These are phyloP conservation scores for Mayetiola destructor DNA, from an alignment of 2,888 invertebrate genomes.

Conservation along the genomic window DNA sequence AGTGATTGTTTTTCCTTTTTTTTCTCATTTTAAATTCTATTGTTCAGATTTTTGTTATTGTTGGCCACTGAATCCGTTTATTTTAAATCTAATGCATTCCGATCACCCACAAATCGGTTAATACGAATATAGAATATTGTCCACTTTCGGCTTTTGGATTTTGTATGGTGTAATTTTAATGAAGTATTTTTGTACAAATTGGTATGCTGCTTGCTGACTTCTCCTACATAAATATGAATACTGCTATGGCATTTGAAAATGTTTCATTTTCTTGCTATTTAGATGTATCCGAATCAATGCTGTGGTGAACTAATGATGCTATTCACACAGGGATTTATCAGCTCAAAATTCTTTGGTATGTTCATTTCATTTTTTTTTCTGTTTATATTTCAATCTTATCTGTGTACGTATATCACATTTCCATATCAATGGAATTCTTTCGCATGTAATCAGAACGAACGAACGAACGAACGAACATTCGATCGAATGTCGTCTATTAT, in stretches of 20 bases:
- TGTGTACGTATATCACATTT: too few species aligned
- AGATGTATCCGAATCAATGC: too few species aligned
- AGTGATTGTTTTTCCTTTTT: not conserved
- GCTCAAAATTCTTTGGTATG: not conserved
- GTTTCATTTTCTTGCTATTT: too few species aligned
- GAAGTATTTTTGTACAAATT: not conserved
- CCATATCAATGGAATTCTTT: too few species aligned
- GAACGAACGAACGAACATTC: too few species aligned
- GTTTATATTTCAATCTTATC: too few species aligned
- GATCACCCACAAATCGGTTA: not conserved
- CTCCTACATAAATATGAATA: too few species aligned
- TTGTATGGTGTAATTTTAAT: conserved; percentile 7
- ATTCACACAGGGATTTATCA: too few species aligned
- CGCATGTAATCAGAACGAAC: too few species aligned
- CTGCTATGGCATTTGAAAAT: too few species aligned
- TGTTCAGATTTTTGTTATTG: not conserved
- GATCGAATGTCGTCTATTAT: too few species aligned
- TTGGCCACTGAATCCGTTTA: not conserved
- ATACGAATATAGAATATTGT: not conserved
- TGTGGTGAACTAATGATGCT: not conserved
- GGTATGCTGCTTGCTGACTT: not conserved
- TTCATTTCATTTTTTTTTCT: conserved; percentile 11
- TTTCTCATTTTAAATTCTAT: not conserved
- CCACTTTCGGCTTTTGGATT: not conserved
- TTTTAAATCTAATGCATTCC: not conserved